Evolutionary conservation across 1,140 invertebrate species (phyloP).

Genomic region (Papilio polyxenes): DNA sequence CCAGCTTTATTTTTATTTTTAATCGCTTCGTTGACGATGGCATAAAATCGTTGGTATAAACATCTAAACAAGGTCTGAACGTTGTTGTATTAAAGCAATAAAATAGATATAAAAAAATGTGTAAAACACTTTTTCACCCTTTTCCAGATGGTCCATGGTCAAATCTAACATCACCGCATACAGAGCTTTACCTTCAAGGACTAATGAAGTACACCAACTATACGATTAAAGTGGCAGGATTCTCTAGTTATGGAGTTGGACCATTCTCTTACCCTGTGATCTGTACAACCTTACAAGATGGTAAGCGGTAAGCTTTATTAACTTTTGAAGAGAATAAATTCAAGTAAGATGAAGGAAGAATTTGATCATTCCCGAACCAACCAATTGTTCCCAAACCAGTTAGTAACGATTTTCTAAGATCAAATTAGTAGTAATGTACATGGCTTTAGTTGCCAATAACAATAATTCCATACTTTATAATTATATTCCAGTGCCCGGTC

Average conservation of each 20-base stretch:
- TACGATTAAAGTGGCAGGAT: conserved; percentile 91
- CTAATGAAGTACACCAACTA: conserved; percentile 90
- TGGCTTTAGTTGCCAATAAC: too few relatives aligned
- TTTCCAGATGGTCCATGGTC: conserved; percentile 73
- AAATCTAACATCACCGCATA: conserved; percentile 75
- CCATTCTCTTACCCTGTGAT: conserved; percentile 87
- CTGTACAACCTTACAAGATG: conserved; percentile 90
- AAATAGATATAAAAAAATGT: too few relatives aligned
- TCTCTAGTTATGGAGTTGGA: conserved; percentile 91
- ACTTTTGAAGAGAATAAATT: neutral
- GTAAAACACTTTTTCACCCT: too few relatives aligned
- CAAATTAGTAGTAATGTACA: too few relatives aligned
- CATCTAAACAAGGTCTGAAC: too few relatives aligned
- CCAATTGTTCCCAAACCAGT: too few relatives aligned
- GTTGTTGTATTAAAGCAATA: too few relatives aligned
- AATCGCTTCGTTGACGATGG: too few relatives aligned
- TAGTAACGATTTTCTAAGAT: too few relatives aligned
- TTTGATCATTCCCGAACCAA: too few relatives aligned
- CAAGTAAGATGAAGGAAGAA: neutral
- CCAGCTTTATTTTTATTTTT: too few relatives aligned
- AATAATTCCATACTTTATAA: neutral
- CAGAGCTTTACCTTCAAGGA: conserved; percentile 87
- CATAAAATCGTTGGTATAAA: too few relatives aligned
- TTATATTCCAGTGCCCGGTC: conserved; percentile 85
- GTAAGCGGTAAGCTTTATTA: conserved; percentile 81